phyloP scores from a whole-genome alignment of 2,797 vertebrate species.

The Leuciscus waleckii region DNA sequence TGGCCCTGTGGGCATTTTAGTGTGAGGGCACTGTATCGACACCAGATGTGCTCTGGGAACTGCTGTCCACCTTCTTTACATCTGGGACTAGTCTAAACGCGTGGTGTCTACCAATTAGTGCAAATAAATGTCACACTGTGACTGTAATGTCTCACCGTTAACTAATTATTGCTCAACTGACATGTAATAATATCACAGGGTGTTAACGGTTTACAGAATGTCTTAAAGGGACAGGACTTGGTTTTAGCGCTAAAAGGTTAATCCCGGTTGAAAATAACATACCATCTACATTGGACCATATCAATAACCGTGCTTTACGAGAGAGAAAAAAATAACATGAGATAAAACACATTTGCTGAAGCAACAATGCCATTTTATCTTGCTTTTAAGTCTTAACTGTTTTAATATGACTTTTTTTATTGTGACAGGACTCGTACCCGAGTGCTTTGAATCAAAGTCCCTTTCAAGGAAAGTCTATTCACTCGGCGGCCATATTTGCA shows the following conservation, averaged over 20 bases:
- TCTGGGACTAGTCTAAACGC: slow-evolving; percentile 6
- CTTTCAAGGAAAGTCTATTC: not conserved
- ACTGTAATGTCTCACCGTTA: slow-evolving; percentile 35
- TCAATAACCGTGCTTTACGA: slow-evolving; percentile 47
- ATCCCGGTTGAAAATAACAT: not conserved
- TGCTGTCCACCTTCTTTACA: slow-evolving; percentile 21
- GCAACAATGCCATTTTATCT: not conserved
- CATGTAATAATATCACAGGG: slow-evolving; percentile 28
- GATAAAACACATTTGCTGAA: not conserved
- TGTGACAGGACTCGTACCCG: not conserved
- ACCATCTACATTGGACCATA: slow-evolving; percentile 27
- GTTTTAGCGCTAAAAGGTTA: not conserved
- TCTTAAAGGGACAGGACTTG: slow-evolving; percentile 12
- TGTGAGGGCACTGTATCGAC: slow-evolving; percentile 45
- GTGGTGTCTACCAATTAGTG: slow-evolving; percentile 52
- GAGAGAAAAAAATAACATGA: slow-evolving; percentile 1
- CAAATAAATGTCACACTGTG: slow-evolving; percentile 37
- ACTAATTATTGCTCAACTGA: slow-evolving; percentile 50
- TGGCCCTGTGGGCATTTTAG: slow-evolving; percentile 38
- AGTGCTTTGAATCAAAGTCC: not conserved
- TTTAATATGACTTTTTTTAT: not conserved
- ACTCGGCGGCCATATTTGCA: not conserved
- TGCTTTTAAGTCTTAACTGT: not conserved
- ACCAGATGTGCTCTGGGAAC: slow-evolving; percentile 47
- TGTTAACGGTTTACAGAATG: not conserved